Base-by-base conservation (phyloP, 2,113 vertebrate species). In the Jaculus jaculus region DNA sequence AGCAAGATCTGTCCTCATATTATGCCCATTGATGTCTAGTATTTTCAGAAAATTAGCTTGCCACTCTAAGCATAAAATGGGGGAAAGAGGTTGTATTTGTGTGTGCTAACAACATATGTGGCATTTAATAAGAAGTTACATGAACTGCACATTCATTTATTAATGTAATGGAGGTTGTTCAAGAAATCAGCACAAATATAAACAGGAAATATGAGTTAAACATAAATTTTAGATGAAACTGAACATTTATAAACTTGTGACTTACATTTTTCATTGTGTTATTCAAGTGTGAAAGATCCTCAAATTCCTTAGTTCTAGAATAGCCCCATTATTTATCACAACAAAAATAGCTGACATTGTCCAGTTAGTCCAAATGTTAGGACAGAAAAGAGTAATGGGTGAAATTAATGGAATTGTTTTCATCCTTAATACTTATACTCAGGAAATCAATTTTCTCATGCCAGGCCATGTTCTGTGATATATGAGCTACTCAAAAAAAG, bases 381-480 rank as follows among this genome's bases (percentile, higher is more conserved):
- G 75, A 80, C 30, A 93, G 82, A 68, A 74, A 96, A 93, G 94
- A 96, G 87, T 84, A 93, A 95, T 96, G 90, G 90, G 24, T 85
- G 90, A 90, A 96, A 95, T 97, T 94, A 96, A 96, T 92, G 92
- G 83, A 88, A 95, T 85, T 94, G 79, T 92, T 95, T 97, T 93
- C 51, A 96, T 87, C 90, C 63, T 96, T 96, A 95, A 96, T 93
- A 96, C 92, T 58, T 86, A 80, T 2, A 85, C 79, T 61, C 37
- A 86, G 51, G 61, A 60, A 95, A 96, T 95, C 90, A 93, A 95
- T 96, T 96, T 96, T 94, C 79, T 86, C 66, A 51, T 63, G 42
- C 32, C 71, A 79, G 60, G 37, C 63, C 94, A 60, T 69, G 51
- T 26, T 87, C 54, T 92, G 7, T 96, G 95, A 96, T 94, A 86